Percentiles rank a stretch among this genome's conserved stretches.
These are phyloP conservation scores for Macroglossus sobrinus DNA, from an alignment of 2,113 vertebrate genomes.

Conservation along the genomic window DNA sequence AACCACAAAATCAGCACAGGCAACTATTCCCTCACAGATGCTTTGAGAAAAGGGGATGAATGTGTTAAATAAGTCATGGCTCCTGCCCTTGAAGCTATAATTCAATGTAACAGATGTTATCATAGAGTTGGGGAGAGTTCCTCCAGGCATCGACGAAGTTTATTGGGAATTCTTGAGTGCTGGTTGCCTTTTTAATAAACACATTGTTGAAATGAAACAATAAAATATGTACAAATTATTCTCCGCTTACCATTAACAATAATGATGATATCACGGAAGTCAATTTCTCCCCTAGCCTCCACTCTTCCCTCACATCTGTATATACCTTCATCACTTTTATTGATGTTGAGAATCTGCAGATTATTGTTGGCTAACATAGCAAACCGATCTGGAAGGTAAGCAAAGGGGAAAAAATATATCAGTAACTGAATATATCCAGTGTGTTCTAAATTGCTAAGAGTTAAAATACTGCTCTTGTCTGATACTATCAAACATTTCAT, in stretches of 20 bases:
- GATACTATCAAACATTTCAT: slow-evolving; percentile 45
- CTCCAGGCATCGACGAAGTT: not conserved
- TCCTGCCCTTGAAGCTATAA: not conserved
- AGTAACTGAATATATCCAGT: slow-evolving; percentile 39
- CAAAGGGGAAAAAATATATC: slow-evolving; percentile 54
- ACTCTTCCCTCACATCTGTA: slow-evolving; percentile 98
- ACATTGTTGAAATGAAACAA: not conserved
- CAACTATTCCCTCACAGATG: not conserved
- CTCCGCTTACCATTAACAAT: slow-evolving; percentile 94
- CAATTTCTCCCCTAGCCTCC: slow-evolving; percentile 96
- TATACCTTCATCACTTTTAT: slow-evolving; percentile 95
- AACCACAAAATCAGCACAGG: not conserved
- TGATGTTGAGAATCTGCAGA: slow-evolving; percentile 95
- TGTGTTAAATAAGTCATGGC: not conserved
- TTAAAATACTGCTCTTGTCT: slow-evolving; percentile 53
- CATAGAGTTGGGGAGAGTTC: not conserved
- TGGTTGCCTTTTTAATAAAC: not conserved
- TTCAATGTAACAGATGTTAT: not conserved
- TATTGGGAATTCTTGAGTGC: not conserved
- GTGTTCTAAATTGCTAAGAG: slow-evolving; percentile 3
- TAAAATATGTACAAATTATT: not conserved
- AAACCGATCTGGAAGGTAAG: slow-evolving; percentile 87
- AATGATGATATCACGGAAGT: slow-evolving; percentile 95
- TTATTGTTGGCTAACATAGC: slow-evolving; percentile 94
- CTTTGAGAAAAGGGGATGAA: not conserved